These are phyloP conservation scores for Cacoxenus indagator DNA, from an alignment of 2,888 invertebrate genomes.

Conservation along the genomic window DNA sequence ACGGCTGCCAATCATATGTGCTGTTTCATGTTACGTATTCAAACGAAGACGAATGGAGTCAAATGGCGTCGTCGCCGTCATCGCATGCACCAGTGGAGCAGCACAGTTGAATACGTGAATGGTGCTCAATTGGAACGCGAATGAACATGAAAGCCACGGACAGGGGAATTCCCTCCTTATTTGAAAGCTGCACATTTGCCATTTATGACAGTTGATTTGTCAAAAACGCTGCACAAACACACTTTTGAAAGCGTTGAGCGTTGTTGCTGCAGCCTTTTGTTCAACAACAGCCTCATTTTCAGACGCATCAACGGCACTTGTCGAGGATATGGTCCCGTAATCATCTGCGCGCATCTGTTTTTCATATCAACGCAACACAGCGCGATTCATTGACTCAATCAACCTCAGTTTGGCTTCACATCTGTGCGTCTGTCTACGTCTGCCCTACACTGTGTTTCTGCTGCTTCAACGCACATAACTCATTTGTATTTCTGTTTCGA, in stretches of 20 bases:
- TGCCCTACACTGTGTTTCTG: not conserved
- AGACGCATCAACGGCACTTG: not conserved
- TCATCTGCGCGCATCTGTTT: slow-evolving; percentile 51
- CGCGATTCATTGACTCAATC: slow-evolving; percentile 8
- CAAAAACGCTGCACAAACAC: slow-evolving; percentile 43
- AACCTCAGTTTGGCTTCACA: not conserved
- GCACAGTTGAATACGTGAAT: slow-evolving; percentile 53
- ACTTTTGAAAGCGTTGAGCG: slow-evolving; percentile 54
- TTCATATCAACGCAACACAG: slow-evolving; percentile 43
- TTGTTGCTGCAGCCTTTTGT: slow-evolving; percentile 29
- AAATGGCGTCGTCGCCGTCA: slow-evolving; percentile 14
- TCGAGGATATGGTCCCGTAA: not conserved
- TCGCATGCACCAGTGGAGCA: not conserved
- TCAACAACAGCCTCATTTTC: not conserved
- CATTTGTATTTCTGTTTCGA: slow-evolving; percentile 33
- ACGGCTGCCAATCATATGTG: slow-evolving; percentile 11
- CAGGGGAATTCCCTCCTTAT: not conserved
- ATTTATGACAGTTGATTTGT: slow-evolving; percentile 67
- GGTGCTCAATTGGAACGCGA: slow-evolving; percentile 51
- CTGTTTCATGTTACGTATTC: not conserved
- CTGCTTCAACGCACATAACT: slow-evolving; percentile 32
- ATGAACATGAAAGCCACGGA: not conserved
- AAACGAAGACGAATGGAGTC: slow-evolving; percentile 6
- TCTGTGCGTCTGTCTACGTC: not conserved
- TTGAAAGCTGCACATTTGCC: slow-evolving; percentile 46